Base-by-base conservation (phyloP, 2,113 vertebrate genomes). In the Lepus europaeus region DNA sequence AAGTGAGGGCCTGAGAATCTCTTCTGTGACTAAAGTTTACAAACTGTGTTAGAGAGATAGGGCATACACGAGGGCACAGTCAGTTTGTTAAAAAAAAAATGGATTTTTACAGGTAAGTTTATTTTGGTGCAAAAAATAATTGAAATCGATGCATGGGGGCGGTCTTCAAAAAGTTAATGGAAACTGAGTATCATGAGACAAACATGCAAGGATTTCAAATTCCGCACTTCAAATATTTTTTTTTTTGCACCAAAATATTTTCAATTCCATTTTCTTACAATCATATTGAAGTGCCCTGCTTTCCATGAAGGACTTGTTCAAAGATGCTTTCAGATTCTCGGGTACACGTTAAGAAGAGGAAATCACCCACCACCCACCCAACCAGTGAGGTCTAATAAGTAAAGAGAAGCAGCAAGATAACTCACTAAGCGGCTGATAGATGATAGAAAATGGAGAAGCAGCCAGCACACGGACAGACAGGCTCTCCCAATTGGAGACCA, bases 311-410 rank as follows among this genome's bases (percentile, higher is more conserved):
- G 61, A 31, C 16, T 70, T 56, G 61, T 93, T 94, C n/a, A 91
- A 89, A 83, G 74, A 10, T 63, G 51, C 51, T 91, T 96, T 80
- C 72, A 78, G 49, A 63, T 83, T 73, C 14, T 33, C 90, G 27
- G 14, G 83, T 81, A 56, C 20, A 56, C 29, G 4, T 53, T 78
- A 22, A 73, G n/a, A 49, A 49, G 25, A 76, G 2, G 53, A 82
- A 81, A 3, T 61, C 63, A 8, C 13, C 51, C 20, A 17, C 45
- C 45, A 45, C 45, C 45, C 45, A 45, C 45, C 45, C 45, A 45
- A 45, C 45, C 45, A 45, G 4, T 69, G 6, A 87, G 45, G 20
- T 69, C 49, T 63, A 64, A 22, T 51, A 61, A 72, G 27, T 20
- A 20, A 66, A 5, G 31, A 29, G 17, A 39, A 90, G 85, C 1